Evolutionary conservation across 2,888 invertebrate species (phyloP), one percentile per base, ranked within the genome.

Genomic region (Rugalucina vietnamica): DNA sequence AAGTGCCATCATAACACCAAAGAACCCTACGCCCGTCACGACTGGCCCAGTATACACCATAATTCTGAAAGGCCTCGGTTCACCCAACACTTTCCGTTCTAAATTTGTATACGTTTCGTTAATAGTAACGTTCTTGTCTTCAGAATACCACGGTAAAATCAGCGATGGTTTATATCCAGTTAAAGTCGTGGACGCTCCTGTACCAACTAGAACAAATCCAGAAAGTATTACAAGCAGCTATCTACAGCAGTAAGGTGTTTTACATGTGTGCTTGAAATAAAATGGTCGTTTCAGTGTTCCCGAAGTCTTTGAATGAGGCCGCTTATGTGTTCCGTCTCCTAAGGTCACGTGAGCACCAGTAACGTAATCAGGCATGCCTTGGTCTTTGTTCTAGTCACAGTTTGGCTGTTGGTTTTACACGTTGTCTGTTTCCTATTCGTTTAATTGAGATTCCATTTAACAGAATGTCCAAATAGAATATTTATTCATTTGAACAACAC

Each of bases 21-120:
- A 99, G 97, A 98, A 98, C 95, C 99, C 99, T 85, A 98, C 97
- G 39, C 99, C 99, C 99, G 99, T 99, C 76, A 99, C 97, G 88
- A 99, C 98, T 1, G 99, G 99, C 0, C 99, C 99, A 24, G 98
- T 97, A 95, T 99, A 99, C 0, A 98, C 98, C 76, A 99, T 96
- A 18, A 88, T 57, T 18, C 84, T 71, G 76, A 88, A 36, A 29
- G 81, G 73, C 32, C 87, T 84, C 0, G 84, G 83, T 69, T 83
- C 81, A 0, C 85, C 84, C 8, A 85, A 60, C 8, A 82, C 71
- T 24, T 65, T 81, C 18, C 84, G 83, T 0, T 84, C 81, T n/a
- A 82, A 74, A 3, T 73, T 75, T 18, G 84, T 82, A 29, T 86
- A 77, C 12, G 87, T 81, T 14, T 65, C 72, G 60, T 86, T 79